Evolutionary conservation across 2,888 invertebrate species (phyloP).

Genomic region (Alentia gelatinosa): DNA sequence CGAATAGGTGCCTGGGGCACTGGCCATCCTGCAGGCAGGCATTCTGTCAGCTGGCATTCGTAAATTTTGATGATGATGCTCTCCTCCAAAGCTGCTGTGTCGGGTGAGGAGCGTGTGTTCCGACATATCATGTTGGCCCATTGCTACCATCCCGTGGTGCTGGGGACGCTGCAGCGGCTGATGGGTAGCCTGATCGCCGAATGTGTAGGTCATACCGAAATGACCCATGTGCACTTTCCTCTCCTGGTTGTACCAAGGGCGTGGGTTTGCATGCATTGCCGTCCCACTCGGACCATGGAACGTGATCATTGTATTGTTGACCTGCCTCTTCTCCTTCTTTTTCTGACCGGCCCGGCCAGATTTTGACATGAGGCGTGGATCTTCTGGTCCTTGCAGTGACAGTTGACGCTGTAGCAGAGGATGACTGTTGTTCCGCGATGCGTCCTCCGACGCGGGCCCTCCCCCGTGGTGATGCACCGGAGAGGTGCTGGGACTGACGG

Average conservation of each 20-base stretch:
- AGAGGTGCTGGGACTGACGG: neutral
- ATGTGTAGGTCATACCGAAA: neutral
- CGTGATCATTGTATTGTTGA: neutral
- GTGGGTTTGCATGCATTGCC: neutral
- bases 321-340: neutral
- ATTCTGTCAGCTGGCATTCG: constrained; percentile 60
- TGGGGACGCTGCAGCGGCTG: neutral
- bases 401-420: constrained; percentile 90
- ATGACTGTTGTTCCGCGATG: constrained; percentile 82
- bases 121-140: neutral
- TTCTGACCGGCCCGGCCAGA: neutral
- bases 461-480: no score
- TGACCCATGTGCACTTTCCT: neutral
- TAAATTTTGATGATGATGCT: neutral
- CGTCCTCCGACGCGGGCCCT: no score
- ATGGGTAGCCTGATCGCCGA: neutral
- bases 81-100: neutral
- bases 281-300: neutral
- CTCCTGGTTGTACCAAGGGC: neutral
- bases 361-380: constrained; percentile 84
- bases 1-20: constrained; percentile 67
- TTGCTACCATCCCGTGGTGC: neutral
- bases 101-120: neutral
- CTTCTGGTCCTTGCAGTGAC: constrained; percentile 90
- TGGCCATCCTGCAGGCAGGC: constrained; percentile 68